These are phyloP conservation scores for Mus caroli DNA, from an alignment of 2,797 vertebrate genomes.

Conservation along the genomic window DNA sequence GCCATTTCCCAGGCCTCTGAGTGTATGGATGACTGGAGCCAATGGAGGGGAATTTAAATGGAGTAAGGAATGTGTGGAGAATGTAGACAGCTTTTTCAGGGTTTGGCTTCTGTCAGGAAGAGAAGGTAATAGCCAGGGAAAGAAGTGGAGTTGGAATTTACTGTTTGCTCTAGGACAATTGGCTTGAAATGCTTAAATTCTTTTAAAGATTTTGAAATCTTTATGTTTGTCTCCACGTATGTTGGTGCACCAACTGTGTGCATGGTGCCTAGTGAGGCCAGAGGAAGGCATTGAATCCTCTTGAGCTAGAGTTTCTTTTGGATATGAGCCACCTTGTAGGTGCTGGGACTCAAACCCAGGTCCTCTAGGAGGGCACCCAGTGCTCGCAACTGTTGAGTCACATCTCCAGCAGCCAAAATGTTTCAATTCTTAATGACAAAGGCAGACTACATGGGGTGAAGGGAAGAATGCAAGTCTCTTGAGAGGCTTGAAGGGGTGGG, in stretches of 20 bases:
- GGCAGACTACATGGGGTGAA: not conserved
- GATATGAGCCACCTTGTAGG: not conserved
- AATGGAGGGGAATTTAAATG: not conserved
- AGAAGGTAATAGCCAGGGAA: not conserved
- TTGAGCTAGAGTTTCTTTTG: not conserved
- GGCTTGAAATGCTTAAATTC: not conserved
- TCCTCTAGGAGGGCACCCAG: not conserved
- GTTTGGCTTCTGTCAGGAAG: not conserved
- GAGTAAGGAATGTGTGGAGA: not conserved
- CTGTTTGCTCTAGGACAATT: not conserved
- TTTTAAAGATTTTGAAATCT: not conserved
- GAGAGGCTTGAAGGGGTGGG: not conserved
- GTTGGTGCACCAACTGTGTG: not conserved
- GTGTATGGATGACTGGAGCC: not conserved
- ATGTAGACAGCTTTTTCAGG: not conserved
- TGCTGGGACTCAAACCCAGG: not conserved
- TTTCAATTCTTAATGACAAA: slow-evolving; percentile 4
- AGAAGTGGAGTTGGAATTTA: slow-evolving; percentile 15
- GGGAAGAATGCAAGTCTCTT: not conserved
- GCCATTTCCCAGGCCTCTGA: not conserved
- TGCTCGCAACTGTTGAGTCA: not conserved
- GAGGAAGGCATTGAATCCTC: not conserved
- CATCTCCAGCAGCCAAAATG: not conserved
- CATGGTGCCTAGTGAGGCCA: not conserved
- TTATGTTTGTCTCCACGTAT: not conserved